phyloP scores from a whole-genome alignment of 2,113 vertebrate genomes.

The Petrocephalus microphthalmus region DNA sequence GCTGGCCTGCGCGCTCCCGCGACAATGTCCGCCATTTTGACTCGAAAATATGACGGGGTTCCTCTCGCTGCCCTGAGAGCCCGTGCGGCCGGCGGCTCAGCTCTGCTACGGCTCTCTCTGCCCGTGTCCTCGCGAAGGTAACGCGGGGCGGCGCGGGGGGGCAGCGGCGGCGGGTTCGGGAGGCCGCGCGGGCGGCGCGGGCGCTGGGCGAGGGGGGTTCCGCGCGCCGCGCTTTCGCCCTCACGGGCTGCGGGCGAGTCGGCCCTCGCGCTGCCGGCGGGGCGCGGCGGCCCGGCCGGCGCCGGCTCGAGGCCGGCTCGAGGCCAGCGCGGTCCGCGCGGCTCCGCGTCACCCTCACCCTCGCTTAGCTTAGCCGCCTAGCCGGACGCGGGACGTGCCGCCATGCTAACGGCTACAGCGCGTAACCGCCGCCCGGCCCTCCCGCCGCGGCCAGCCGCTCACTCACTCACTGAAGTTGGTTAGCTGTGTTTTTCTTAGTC shows the following conservation, averaged over 20 bases:
- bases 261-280: not conserved
- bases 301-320: too few species aligned
- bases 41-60: conserved; percentile 27
- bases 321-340: not conserved
- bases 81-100: conserved; percentile 6
- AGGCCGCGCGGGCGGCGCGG: not conserved
- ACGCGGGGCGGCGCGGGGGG: not conserved
- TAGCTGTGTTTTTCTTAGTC: not conserved
- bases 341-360: not conserved
- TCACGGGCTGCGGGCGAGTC: conserved; percentile 10
- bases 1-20: conserved; percentile 19
- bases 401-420: not conserved
- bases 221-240: not conserved
- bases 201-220: not conserved
- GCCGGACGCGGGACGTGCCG: not conserved
- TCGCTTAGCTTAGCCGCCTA: not conserved
- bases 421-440: too few species aligned
- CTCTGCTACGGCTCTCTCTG: not conserved
- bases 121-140: not conserved
- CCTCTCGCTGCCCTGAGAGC: conserved; percentile 12
- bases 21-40: conserved; percentile 29
- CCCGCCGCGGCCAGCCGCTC: too few species aligned
- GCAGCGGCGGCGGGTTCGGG: not conserved
- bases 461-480: not conserved
- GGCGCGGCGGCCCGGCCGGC: not conserved